Conservation (phyloP, 2,888 invertebrate species). For the Celastrina argiolus region DNA sequence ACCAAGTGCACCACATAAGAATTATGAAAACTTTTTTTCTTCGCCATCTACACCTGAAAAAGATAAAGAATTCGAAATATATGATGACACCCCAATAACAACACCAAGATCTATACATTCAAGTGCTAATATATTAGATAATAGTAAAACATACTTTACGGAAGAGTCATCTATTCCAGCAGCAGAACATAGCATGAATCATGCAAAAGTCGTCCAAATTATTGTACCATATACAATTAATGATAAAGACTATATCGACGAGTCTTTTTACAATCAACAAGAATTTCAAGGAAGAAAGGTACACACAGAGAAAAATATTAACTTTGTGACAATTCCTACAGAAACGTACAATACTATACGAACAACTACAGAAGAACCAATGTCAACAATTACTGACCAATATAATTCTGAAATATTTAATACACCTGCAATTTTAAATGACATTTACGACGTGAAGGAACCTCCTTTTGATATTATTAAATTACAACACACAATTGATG, state of each 20-base stretch:
- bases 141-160: conserved; percentile 49
- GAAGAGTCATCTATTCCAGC: conserved; percentile 44
- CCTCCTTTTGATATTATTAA: conserved; percentile 84
- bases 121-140: conserved; percentile 48
- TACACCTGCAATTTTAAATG: conserved; percentile 52
- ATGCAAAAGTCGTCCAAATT: conserved; percentile 84
- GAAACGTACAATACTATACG: conserved; percentile 47
- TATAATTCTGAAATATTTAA: conserved; percentile 73
- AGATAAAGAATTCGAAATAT: conserved; percentile 63
- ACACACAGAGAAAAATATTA: conserved; percentile 53
- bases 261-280: conserved; percentile 45
- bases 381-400: conserved; percentile 54
- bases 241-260: conserved; percentile 44
- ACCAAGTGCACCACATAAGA: conserved; percentile 75
- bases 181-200: conserved; percentile 53
- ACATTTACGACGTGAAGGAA: conserved; percentile 67
- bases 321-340: conserved; percentile 40
- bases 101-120: conserved; percentile 45
- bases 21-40: conserved; percentile 61
- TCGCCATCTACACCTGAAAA: conserved; percentile 50
- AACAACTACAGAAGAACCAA: conserved; percentile 50
- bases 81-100: conserved; percentile 55
- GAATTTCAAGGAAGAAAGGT: conserved; percentile 71
- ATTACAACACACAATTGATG: conserved; percentile 89
- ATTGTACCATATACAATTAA: conserved; percentile 87